phyloP scores from a whole-genome alignment of 1,140 invertebrate genomes.

The Panagrolaimus sp. region DNA sequence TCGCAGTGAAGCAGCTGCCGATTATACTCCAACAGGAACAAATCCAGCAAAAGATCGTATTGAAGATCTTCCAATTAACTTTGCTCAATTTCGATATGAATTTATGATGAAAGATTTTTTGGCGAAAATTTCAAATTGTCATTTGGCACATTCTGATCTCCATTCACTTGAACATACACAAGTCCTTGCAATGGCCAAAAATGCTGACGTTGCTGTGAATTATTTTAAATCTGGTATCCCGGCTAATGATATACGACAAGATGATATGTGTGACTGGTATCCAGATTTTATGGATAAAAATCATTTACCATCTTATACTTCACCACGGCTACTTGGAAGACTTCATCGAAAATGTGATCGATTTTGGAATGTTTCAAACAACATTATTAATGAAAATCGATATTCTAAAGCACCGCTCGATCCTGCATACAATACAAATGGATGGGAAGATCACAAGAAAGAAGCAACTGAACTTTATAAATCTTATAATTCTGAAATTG shows the following conservation, averaged over 20 bases:
- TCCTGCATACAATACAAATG: neutral
- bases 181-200: constrained; percentile 33
- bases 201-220: constrained; percentile 33
- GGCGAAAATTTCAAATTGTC: constrained; percentile 45
- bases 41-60: neutral
- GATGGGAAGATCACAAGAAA: constrained; percentile 2
- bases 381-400: neutral
- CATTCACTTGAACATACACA: constrained; percentile 25
- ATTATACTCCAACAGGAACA: constrained; percentile 16
- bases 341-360: constrained; percentile 17
- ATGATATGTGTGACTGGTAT: constrained; percentile 18
- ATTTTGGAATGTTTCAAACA: neutral
- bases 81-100: constrained; percentile 21
- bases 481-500: constrained; percentile 17
- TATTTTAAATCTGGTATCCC: constrained; percentile 45
- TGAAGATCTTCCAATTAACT: constrained; percentile 17
- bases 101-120: constrained; percentile 50
- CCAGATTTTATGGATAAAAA: constrained; percentile 51
- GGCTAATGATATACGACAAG: neutral
- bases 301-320: constrained; percentile 35
- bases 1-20: constrained; percentile 30
- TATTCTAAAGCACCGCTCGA: neutral
- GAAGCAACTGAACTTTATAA: constrained; percentile 22
- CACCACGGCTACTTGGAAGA: constrained; percentile 28
- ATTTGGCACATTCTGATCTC: constrained; percentile 46